Evolutionary conservation across 2,888 invertebrate species (phyloP).

Genomic region (Subacronicta megacephala): DNA sequence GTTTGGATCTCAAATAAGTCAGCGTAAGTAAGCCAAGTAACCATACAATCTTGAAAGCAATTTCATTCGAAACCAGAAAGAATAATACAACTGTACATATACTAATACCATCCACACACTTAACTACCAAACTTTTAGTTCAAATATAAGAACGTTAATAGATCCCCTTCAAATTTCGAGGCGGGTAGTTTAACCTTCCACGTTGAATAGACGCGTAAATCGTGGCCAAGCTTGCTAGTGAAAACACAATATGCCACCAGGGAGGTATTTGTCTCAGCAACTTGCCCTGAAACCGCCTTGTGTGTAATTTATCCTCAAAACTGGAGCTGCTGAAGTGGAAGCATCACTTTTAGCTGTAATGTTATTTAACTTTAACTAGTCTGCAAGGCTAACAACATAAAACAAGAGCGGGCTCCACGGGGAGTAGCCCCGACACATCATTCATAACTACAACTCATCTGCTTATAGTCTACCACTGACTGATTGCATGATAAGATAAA

Average conservation of each 20-base stretch:
- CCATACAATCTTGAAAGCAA: no score
- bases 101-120: background rate
- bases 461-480: no score
- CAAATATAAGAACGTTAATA: conserved; percentile 12
- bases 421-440: no score
- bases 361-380: conserved; percentile 1
- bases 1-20: no score
- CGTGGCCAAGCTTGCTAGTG: conserved; percentile 35
- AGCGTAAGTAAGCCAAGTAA: no score
- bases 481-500: no score
- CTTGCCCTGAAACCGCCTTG: conserved; percentile 39
- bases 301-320: conserved; percentile 54
- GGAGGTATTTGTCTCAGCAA: conserved; percentile 62
- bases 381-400: no score
- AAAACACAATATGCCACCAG: conserved; percentile 56
- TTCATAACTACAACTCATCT: no score
- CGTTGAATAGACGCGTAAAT: conserved; percentile 45
- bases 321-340: conserved; percentile 7
- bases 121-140: conserved; percentile 5
- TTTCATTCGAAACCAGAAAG: no score
- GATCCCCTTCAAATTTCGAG: conserved; percentile 21
- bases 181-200: conserved; percentile 31
- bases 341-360: conserved; percentile 21
- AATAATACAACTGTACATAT: no score
- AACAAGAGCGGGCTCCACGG: no score